Percentiles rank a stretch among this genome's conserved stretches.
Evolutionary conservation across 2,113 vertebrate species (phyloP).

Genomic region (Calyptommatus sinebrachiatus): DNA sequence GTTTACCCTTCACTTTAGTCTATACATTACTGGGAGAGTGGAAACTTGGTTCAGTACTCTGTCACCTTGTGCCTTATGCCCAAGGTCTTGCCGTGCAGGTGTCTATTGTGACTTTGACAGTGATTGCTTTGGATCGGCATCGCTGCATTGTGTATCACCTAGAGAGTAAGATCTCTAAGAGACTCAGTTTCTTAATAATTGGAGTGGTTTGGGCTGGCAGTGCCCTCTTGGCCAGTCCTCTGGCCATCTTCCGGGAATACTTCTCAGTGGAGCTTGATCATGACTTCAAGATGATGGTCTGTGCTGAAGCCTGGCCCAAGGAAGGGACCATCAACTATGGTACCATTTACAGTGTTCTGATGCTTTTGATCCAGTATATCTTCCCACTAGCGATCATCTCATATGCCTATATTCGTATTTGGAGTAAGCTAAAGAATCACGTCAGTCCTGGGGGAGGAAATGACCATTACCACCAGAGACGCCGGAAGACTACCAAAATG

Average conservation of each 20-base stretch:
- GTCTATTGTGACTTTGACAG: constrained; percentile 89
- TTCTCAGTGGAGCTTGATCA: constrained; percentile 78
- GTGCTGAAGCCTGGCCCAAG: constrained; percentile 87
- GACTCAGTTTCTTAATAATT: constrained; percentile 84
- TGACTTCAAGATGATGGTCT: constrained; percentile 82
- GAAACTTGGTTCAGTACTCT: constrained; percentile 87
- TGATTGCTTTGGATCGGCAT: constrained; percentile 92
- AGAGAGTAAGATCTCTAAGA: constrained; percentile 89
- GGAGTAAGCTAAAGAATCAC: constrained; percentile 86
- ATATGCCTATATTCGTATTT: constrained; percentile 86
- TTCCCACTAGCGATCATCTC: constrained; percentile 86
- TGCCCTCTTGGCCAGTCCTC: constrained; percentile 86
- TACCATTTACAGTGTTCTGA: constrained; percentile 85
- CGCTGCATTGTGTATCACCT: constrained; percentile 88
- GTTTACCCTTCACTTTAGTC: constrained; percentile 89
- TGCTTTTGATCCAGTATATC: constrained; percentile 86
- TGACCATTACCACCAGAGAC: constrained; percentile 79
- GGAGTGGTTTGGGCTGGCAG: constrained; percentile 85
- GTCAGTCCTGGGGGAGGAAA: constrained; percentile 69
- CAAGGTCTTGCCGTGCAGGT: constrained; percentile 91
- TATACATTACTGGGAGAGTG: constrained; percentile 88
- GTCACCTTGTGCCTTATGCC: constrained; percentile 88
- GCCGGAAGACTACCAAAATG: constrained; percentile 92
- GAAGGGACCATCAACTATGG: constrained; percentile 78
- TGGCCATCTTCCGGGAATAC: constrained; percentile 93